These are phyloP conservation scores for Gymnobelideus leadbeateri DNA, from an alignment of 2,113 vertebrate genomes.

Conservation along the genomic window DNA sequence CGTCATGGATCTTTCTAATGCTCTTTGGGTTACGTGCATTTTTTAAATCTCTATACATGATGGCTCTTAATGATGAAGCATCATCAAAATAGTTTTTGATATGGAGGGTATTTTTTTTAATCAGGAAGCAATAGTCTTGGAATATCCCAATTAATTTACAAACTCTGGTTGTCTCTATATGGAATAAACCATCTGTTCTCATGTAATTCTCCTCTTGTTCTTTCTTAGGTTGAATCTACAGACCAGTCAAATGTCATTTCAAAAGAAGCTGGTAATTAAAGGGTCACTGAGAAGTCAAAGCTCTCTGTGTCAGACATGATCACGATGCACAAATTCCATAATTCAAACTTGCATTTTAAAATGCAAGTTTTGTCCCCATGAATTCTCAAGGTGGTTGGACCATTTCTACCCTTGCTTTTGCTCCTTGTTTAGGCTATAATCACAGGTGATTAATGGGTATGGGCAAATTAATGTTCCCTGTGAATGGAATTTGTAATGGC, in stretches of 20 bases:
- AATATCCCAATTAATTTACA: too few species aligned
- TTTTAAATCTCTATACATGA: background rate
- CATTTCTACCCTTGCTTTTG: background rate
- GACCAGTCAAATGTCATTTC: background rate
- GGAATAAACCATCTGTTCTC: background rate
- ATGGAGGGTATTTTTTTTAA: background rate
- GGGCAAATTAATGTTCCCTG: background rate
- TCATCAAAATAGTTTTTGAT: background rate
- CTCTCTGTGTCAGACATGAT: background rate
- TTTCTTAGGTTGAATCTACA: background rate
- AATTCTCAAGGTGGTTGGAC: background rate
- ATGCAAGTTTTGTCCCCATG: background rate
- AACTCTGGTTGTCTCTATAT: too few species aligned
- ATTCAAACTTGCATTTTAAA: background rate
- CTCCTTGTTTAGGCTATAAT: background rate
- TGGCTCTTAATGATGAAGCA: background rate
- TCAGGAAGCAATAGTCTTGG: background rate
- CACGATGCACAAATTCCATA: background rate
- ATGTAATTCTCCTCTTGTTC: background rate
- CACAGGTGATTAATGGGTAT: background rate
- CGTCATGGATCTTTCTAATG: too few species aligned
- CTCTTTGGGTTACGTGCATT: background rate
- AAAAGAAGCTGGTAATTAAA: background rate
- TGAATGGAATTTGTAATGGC: background rate
- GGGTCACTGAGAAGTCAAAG: background rate